Evolutionary conservation across 2,113 vertebrate genomes (phyloP), one percentile per base, ranked within the genome.

Genomic region (Castor canadensis): DNA sequence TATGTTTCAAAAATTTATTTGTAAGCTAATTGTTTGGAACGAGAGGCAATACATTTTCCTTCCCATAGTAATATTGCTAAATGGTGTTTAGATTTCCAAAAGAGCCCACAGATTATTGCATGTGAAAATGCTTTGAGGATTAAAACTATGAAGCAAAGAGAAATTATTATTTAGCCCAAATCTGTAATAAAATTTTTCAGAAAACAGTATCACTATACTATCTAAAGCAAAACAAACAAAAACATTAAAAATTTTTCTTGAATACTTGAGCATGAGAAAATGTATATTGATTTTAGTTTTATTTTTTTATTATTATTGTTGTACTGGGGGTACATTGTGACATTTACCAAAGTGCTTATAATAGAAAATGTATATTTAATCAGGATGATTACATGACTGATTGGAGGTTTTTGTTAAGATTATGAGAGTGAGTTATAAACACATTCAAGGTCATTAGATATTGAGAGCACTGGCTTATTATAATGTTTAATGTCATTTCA

Each of bases 21-120:
- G 13, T 82, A 89, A 95, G 20, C 73, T 67, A 89, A 77, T 85
- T 93, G 69, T 96, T 85, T 95, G 64, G n/a, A 95, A 96, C 43
- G 79, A 95, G 32, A 87, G 52, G 87, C 30, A 83, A 71, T 6
- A 76, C 54, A 69, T 87, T 26, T 89, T 95, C n/a, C n/a, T 94
- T 80, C 32, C 64, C 80, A 73, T 5, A 85, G 54, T 73, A 87
- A 92, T 93, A 32, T 28, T 92, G 64, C 15, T 92, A 93, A 95
- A 82, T 12, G 67, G 47, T 35, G 19, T 76, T 38, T 85, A 67
- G 35, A 45, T 62, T 91, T 80, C 83, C 62, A 93, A 96, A 76
- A 47, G 24, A 94, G 43, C 38, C 58, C n/a, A 71, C 4, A 72
- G 66, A 88, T 62, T 58, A 75, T 11, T 83, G 6, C 1, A 73